Evolutionary conservation across 64 coral and sea anemone species (phyloP), one percentile per base, ranked within the genome.

Genomic region (Dendrophyllia cribrosa): DNA sequence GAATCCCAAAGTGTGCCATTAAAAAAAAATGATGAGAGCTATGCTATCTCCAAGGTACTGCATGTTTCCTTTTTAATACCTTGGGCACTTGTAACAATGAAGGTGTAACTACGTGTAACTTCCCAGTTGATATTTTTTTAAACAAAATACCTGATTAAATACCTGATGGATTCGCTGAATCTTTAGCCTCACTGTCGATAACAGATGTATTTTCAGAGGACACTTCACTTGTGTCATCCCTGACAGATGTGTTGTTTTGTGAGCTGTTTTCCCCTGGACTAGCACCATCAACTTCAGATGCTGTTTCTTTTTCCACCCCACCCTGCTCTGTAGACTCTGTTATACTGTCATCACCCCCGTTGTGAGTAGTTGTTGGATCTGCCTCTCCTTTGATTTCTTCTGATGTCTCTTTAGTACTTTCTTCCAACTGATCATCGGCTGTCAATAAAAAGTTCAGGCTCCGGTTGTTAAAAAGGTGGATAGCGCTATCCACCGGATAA

Each of bases 401-500:
- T 63, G 75, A 24, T 26, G 43, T n/a, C 21, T 82, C 77, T 64
- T 88, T 96, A 12, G 68, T 59, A 66, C 79, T 59, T 46, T 96
- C 91, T 59, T 96, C 95, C n/a, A 94, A 47, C 69, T 96, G 87
- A 25, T 94, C 88, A 93, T 91, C 95, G 87, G 49, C 86, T 88
- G 64, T 16, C 46, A 51, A 71, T 44, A 12, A 88, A 96, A 25
- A 60, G 61, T n/a, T 4, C 64, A 13, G 23, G 53, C 21, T 24
- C 43, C 4, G 11, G 17, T 51, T 68, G 56, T 45, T 64, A n/a
- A n/a, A n/a, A n/a, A n/a, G n/a, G n/a, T n/a, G n/a, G n/a, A n/a
- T n/a, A n/a, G n/a, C n/a, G n/a, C n/a, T n/a, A n/a, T n/a, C n/a
- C n/a, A n/a, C n/a, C n/a, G n/a, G n/a, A n/a, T n/a, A n/a, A n/a